A percentile compares a stretch with the other conserved stretches of the same genome.
phyloP scores from a whole-genome alignment of 2,113 vertebrate species.

The Geococcyx californianus region DNA sequence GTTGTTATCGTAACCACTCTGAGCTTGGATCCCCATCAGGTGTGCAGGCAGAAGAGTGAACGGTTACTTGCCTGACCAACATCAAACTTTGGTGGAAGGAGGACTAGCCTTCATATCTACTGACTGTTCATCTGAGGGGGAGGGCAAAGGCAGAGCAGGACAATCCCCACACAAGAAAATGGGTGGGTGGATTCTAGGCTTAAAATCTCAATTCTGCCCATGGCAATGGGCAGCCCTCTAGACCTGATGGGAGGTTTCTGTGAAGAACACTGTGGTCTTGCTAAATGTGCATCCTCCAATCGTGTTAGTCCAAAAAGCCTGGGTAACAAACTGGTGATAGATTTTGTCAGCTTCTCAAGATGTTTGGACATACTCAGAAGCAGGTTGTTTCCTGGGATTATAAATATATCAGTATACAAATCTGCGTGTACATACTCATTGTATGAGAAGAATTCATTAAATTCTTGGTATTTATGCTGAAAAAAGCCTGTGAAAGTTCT shows the following conservation, averaged over 20 bases:
- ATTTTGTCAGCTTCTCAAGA: not conserved
- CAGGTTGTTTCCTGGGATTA: not conserved
- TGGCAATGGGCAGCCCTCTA: not conserved
- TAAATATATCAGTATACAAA: accelerated
- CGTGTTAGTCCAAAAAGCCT: not conserved
- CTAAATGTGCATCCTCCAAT: accelerated
- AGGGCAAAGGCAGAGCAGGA: not conserved
- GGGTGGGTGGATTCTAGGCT: accelerated
- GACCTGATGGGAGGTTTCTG: not conserved
- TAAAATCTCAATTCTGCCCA: not conserved
- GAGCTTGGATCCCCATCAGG: not conserved
- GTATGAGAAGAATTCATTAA: not conserved
- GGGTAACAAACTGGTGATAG: not conserved
- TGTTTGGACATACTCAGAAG: not conserved
- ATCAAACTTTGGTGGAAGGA: not conserved
- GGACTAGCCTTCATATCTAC: not conserved
- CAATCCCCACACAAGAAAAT: not conserved
- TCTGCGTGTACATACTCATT: accelerated
- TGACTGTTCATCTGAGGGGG: not conserved
- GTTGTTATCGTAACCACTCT: not conserved
- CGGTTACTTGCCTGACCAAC: not conserved
- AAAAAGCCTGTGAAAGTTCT: not conserved
- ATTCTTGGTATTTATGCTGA: not conserved
- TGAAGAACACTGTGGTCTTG: not conserved
- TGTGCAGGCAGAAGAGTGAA: not conserved